Percentiles rank a stretch among this genome's conserved stretches.
Conservation (phyloP, 1,140 invertebrate genomes). For the Megalopta genalis region DNA sequence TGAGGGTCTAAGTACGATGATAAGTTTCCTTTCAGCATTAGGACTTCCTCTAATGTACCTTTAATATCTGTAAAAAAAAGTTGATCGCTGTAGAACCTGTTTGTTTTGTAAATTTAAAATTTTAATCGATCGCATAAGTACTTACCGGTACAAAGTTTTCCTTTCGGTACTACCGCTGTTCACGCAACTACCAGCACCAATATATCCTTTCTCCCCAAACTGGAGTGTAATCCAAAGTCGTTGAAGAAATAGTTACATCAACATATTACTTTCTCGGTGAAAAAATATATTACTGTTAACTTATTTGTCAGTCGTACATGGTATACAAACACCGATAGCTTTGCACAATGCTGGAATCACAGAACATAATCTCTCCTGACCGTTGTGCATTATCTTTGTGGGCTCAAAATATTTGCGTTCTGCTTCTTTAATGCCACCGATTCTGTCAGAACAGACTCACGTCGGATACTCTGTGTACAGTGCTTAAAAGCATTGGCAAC, state of each 20-base stretch:
- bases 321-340: constrained; percentile 34
- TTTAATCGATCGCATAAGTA: neutral
- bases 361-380: constrained; percentile 54
- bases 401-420: constrained; percentile 20
- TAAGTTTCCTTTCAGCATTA: constrained; percentile 80
- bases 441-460: constrained; percentile 31
- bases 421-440: neutral
- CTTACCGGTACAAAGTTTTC: constrained; percentile 55
- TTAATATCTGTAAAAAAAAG: constrained; percentile 60
- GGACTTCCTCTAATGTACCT: constrained; percentile 76
- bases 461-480: neutral
- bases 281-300: constrained; percentile 46
- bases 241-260: constrained; percentile 44
- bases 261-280: constrained; percentile 38
- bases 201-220: constrained; percentile 8
- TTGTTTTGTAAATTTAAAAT: neutral
- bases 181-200: neutral
- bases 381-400: constrained; percentile 45
- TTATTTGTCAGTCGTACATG: constrained; percentile 50
- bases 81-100: neutral
- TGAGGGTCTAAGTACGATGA: constrained; percentile 74
- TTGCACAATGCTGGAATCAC: constrained; percentile 46
- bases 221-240: constrained; percentile 18
- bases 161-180: constrained; percentile 18
- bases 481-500: constrained; percentile 27